Percentiles rank a stretch among this genome's conserved stretches.
Evolutionary conservation across 2,888 invertebrate species (phyloP).

Genomic region (Callyntrura guangdongensis): DNA sequence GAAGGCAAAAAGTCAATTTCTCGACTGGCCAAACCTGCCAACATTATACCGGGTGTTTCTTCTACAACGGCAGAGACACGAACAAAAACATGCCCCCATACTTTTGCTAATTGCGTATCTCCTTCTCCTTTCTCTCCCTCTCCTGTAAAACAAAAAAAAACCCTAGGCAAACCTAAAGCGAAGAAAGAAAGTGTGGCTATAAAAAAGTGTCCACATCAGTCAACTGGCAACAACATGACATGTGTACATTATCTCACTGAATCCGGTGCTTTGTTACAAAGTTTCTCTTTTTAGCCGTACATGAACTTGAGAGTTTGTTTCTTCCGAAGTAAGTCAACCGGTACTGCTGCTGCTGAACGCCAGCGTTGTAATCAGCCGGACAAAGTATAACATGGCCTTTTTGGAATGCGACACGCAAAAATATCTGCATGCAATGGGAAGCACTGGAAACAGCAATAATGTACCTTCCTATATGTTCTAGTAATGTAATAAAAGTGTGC

Average conservation of each 20-base stretch:
- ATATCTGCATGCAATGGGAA: slow-evolving; percentile 37
- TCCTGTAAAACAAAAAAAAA: background rate
- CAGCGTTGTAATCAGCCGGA: background rate
- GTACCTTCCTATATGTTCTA: background rate
- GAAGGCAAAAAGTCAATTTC: slow-evolving; percentile 44
- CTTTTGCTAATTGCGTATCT: slow-evolving; percentile 50
- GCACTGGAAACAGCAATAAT: slow-evolving; percentile 24
- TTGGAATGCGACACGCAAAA: slow-evolving; percentile 31
- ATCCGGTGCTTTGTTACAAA: background rate
- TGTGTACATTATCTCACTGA: background rate
- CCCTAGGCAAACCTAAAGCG: background rate
- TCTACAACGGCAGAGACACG: background rate
- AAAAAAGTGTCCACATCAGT: slow-evolving; percentile 63
- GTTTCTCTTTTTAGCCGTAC: background rate
- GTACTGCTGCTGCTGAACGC: background rate
- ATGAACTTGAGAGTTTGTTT: slow-evolving; percentile 42
- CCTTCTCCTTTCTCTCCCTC: slow-evolving; percentile 9
- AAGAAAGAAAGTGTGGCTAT: slow-evolving; percentile 15
- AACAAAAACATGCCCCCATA: background rate
- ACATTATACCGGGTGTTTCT: background rate
- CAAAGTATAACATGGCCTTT: slow-evolving; percentile 14
- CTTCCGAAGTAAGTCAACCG: background rate
- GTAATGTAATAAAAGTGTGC: slow-evolving; percentile 2
- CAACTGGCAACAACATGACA: slow-evolving; percentile 37
- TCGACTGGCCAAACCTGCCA: background rate